phyloP scores from a whole-genome alignment of 2,797 vertebrate species.

The Anguilla megastoma region DNA sequence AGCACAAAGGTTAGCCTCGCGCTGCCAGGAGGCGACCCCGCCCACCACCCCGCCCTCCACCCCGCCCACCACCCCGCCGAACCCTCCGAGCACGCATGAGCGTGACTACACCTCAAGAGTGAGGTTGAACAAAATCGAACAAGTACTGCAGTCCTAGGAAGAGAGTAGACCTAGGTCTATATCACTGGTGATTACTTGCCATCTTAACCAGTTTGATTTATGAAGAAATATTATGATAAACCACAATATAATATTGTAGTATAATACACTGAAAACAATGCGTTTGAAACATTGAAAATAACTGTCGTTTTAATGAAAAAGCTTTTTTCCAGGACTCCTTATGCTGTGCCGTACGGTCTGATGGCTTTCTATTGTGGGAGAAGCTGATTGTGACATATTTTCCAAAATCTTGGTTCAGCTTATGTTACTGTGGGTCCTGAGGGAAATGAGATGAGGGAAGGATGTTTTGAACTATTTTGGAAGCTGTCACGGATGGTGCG shows the following conservation, averaged over 20 bases:
- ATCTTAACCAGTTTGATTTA: neutral
- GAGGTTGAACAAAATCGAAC: neutral
- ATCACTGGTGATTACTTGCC: neutral
- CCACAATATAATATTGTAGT: neutral
- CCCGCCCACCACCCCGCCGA: too few species aligned
- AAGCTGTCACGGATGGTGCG: neutral
- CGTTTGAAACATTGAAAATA: neutral
- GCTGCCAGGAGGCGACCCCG: neutral
- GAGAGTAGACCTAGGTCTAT: neutral
- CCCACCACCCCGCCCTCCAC: constrained; percentile 9
- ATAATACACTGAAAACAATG: neutral
- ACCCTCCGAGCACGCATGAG: neutral
- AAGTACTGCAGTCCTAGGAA: neutral
- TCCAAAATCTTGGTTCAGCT: neutral
- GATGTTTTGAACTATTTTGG: neutral
- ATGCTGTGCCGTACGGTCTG: neutral
- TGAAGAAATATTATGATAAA: neutral
- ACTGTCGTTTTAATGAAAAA: too few species aligned
- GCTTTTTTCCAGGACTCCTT: neutral
- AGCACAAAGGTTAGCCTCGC: constrained; percentile 91
- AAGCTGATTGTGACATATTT: neutral
- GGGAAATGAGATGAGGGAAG: neutral
- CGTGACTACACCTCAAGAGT: neutral
- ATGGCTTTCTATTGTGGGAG: neutral
- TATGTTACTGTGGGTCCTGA: neutral